Evolutionary conservation across 2,888 invertebrate species (phyloP), one percentile per base, ranked within the genome.

Genomic region (Carterocephalus palaemon): DNA sequence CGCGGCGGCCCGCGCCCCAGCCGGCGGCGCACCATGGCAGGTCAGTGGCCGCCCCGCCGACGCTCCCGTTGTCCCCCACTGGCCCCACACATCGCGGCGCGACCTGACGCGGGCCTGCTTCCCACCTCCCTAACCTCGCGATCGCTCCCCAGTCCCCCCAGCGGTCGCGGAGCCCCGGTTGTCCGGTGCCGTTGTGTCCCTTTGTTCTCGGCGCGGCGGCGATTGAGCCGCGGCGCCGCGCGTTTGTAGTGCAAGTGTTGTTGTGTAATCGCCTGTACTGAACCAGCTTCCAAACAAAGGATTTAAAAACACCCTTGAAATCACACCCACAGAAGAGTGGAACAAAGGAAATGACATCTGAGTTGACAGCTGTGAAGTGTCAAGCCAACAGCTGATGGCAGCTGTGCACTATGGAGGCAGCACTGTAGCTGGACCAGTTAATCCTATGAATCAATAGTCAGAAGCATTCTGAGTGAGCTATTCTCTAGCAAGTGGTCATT

Each of bases 41-140:
- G 72, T 76, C 76, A 67, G 75, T 70, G 71, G 62, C 64, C 65
- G 67, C 64, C 61, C 45, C 47, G 36, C 38, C 57, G 55, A 23
- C 49, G 33, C 56, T 52, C 56, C 58, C 52, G 54, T 52, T 56
- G 56, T 49, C 57, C 56, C 57, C 61, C 54, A 47, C 54, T 52
- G 58, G 54, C 54, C 59, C 51, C 49, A 28, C 45, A 47, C 24
- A 38, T 39, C 33, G 26, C 42, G 34, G 33, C 15, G 20, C 23
- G 23, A 32, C 42, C 32, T 32, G 32, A 24, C 12, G 23, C 23
- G 33, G 8, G 13, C 19, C 24, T 42, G 33, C 42, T 28, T 20
- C 7, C 41, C 33, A 34, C 20, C 41, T 26, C 15, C 42, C 42
- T 15, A 19, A 13, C 17, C 24, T 20, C 15, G 33, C 13, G 42